Base-by-base conservation (phyloP, 2,797 vertebrate species). In the Sebastes itinus region DNA sequence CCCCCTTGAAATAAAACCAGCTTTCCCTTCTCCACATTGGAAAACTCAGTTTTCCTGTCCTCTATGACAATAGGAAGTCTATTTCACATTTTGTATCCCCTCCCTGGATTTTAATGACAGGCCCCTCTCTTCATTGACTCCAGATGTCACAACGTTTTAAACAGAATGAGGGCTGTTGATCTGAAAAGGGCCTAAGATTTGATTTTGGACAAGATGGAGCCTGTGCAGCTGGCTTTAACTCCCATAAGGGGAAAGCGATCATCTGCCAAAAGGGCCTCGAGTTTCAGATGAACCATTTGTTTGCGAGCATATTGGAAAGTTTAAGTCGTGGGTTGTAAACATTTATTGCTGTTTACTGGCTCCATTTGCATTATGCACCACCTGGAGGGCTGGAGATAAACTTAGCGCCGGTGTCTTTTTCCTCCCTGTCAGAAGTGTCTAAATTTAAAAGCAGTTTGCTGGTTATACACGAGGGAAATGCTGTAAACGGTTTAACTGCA, bases 241-340 rank as follows among this genome's bases (percentile, higher is more conserved):
- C 88, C 88, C 87, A 77, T 56, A 82, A 81, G 79, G 75, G 74
- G 76, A 86, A 81, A 73, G 75, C 13, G 12, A 68, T 79, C 72
- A 71, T 79, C 81, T 90, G 91, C 91, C 89, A 91, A 91, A 70
- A 89, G 72, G 38, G 87, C 89, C 88, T 87, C 14, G 32, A 89
- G 90, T 75, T 85, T 88, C 75, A 79, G 80, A 88, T 79, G 80
- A 89, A 84, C 81, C 79, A 82, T 92, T 93, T 89, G 82, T 91
- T 90, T 92, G 86, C 7, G 32, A 92, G 87, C 87, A 90, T 75
- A 72, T 83, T 89, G 91, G 85, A 91, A 82, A 89, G 89, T 92
- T 94, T 89, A 93, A 91, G 85, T 91, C 59, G 64, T 65, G 46
- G 82, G 86, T 66, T 89, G 88, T 94, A 90, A 95, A 94, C 88